Evolutionary conservation across 2,888 invertebrate genomes (phyloP), one percentile per base, ranked within the genome.

Genomic region (Pomacea canaliculata): DNA sequence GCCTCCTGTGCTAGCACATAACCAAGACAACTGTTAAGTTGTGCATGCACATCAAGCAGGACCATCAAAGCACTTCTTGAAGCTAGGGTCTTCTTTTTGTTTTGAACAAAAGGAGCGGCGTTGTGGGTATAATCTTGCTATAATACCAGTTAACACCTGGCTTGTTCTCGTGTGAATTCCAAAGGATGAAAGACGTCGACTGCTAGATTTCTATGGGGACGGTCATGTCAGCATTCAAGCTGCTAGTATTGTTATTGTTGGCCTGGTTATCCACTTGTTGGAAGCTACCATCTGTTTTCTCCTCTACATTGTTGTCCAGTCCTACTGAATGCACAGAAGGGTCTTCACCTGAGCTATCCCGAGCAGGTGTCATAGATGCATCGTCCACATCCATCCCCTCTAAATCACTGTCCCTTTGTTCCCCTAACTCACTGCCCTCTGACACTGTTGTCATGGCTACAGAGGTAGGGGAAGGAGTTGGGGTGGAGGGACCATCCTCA

Each of bases 191-290:
- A 59, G n/a, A n/a, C 18, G 23, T 51, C 19, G 19, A 37, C 27
- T n/a, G 71, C 73, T 73, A 73, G 67, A 73, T 67, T n/a, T 67
- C 67, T 56, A 73, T 73, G n/a, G 73, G 73, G 67, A 59, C 59
- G 8, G 73, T 73, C 51, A 73, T 46, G 37, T 67, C 67, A n/a
- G 73, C 66, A 59, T 67, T 67, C 73, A 46, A 67, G 66, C 73
- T 68, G 59, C 67, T 73, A 67, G 12, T 67, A 59, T 73, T 73
- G 67, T 60, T 73, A 59, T 66, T 73, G 73, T 60, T 56, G 51
- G 23, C 13, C 27, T 23, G 19, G 13, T 67, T 59, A 49, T 63
- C 59, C 37, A 27, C 46, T 18, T 65, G 23, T 18, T 51, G 23
- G 27, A 51, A 19, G n/a, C 19, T 16, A 13, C 49, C 23, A 4